Base-by-base conservation (phyloP, 2,113 vertebrate species). In the Pholis gunnellus region DNA sequence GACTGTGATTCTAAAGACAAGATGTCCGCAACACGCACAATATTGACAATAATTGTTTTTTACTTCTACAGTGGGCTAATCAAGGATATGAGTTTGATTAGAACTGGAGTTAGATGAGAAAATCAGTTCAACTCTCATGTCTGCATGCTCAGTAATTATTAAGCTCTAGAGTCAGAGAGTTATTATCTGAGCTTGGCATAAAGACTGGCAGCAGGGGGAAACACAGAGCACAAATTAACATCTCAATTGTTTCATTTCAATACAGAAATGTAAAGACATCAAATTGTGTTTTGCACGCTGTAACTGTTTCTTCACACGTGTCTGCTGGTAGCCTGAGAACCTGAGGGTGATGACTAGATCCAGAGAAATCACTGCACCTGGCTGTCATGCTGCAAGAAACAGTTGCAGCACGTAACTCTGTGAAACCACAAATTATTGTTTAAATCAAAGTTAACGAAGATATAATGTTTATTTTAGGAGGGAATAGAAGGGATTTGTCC, bases 211-310 rank as follows among this genome's bases (percentile, higher is more conserved):
- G 15, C 44, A 52, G 44, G 15, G 10, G 20, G 18, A 42, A 9
- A 59, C 40, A 48, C 10, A 44, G 46, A 63, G 25, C 7, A 22
- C n/a, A 50, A 25, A 66, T 73, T 27, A 63, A 27, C 6, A 29
- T 31, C 40, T 34, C 6, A 36, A 54, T 52, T 46, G 31, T 60
- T 61, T 52, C 14, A 63, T 77, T 38, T 64, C 11, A 18, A 40
- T 69, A 72, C 72, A 63, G 34, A 69, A 59, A 65, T 59, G 29
- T 22, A 50, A 31, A 75, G 40, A 29, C 46, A 50, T 6, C 34
- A 6, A 34, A 31, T 31, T 31, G 31, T 31, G 31, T 31, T 31
- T 31, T 31, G 6, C 27, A 1, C 31, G 36, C n/a, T 60, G 20
- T 5, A 59, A 82, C 14, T 48, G 2, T 34, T 64, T 48, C 38